Percentiles rank a stretch among this genome's conserved stretches.
Conservation (phyloP, 2,888 invertebrate species). For the Spisula solida region DNA sequence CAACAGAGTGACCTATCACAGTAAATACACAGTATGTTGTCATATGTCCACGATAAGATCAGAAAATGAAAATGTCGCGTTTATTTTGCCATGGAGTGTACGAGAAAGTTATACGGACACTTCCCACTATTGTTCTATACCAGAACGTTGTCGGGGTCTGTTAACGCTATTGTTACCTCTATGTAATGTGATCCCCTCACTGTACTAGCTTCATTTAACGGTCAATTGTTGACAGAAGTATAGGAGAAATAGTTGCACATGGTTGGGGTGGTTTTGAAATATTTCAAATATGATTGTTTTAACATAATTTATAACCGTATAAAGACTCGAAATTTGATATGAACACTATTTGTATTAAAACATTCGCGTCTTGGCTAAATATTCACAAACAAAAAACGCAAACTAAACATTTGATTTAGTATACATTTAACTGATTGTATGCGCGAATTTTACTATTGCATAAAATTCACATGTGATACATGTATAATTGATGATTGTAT, state of each 20-base stretch:
- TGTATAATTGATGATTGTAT: too few species aligned
- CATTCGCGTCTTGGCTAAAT: background rate
- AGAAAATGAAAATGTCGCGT: too few species aligned
- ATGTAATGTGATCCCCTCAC: slow-evolving; percentile 26
- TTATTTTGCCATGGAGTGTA: too few species aligned
- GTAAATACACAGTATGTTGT: too few species aligned
- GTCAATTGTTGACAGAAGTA: slow-evolving; percentile 29
- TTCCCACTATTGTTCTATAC: background rate
- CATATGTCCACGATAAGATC: too few species aligned
- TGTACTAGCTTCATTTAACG: slow-evolving; percentile 33
- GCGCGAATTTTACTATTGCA: too few species aligned
- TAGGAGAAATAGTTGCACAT: slow-evolving; percentile 23
- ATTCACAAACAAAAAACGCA: background rate
- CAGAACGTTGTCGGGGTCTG: slow-evolving; percentile 29
- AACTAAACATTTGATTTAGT: background rate
- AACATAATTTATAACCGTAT: slow-evolving; percentile 19
- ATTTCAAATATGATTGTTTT: slow-evolving; percentile 40
- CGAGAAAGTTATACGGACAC: background rate
- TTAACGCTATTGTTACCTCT: slow-evolving; percentile 2
- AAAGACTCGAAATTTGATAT: slow-evolving; percentile 20
- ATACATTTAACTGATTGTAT: too few species aligned
- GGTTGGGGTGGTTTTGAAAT: background rate
- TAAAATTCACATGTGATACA: too few species aligned
- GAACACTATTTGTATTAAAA: background rate
- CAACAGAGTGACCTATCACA: too few species aligned